These are phyloP conservation scores for Nycteola revayana DNA, from an alignment of 2,888 invertebrate species.

Conservation along the genomic window DNA sequence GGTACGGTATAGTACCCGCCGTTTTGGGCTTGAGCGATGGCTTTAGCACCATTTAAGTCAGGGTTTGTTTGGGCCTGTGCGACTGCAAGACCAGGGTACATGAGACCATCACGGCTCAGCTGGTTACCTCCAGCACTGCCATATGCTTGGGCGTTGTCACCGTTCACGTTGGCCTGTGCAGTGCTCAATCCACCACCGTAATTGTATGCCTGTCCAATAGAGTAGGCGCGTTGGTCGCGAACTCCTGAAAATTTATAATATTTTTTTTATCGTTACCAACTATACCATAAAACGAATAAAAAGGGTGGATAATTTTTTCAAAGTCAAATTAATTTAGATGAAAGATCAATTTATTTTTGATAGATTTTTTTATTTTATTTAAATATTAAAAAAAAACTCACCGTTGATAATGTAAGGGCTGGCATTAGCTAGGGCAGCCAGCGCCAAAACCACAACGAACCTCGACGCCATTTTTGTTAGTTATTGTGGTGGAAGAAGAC, in stretches of 20 bases:
- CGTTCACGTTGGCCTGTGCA: constrained; percentile 51
- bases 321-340: too few species aligned
- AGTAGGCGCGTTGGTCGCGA: constrained; percentile 62
- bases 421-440: constrained; percentile 42
- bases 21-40: constrained; percentile 28
- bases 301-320: too few species aligned
- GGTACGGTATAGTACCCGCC: constrained; percentile 55
- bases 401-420: constrained; percentile 51
- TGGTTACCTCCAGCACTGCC: constrained; percentile 25
- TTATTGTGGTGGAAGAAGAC: constrained; percentile 45
- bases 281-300: too few species aligned
- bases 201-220: constrained; percentile 53
- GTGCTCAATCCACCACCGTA: constrained; percentile 44
- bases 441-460: constrained; percentile 58
- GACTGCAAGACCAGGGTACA: constrained; percentile 48
- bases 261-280: too few species aligned
- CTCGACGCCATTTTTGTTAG: constrained; percentile 61
- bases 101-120: constrained; percentile 42
- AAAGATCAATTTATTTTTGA: too few species aligned
- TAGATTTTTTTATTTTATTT: too few species aligned
- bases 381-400: constrained; percentile 35
- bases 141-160: constrained; percentile 36
- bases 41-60: constrained; percentile 33
- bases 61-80: constrained; percentile 34
- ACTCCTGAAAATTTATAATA: constrained; percentile 44